A percentile compares a stretch with the other conserved stretches of the same genome.
Evolutionary conservation across 2,113 vertebrate genomes (phyloP).

Genomic region (Hystrix brachyura): DNA sequence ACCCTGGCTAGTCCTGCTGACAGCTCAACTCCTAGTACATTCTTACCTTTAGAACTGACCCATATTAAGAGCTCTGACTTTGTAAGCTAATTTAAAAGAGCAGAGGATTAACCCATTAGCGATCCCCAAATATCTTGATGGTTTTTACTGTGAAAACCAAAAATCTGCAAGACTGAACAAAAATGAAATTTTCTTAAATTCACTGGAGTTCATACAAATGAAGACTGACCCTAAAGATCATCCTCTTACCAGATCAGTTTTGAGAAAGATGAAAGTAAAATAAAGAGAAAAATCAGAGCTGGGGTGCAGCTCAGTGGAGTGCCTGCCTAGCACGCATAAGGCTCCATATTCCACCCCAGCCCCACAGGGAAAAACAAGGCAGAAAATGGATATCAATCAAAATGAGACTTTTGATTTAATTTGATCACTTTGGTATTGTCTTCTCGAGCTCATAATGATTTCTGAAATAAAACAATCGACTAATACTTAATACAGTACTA

Average conservation of each 20-base stretch:
- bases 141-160: slow-evolving; percentile 52
- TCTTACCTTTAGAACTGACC: slow-evolving; percentile 40
- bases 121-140: slow-evolving; percentile 37
- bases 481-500: slow-evolving; percentile 36
- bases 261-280: slow-evolving; percentile 44
- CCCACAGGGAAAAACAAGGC: not conserved
- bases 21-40: not conserved
- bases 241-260: slow-evolving; percentile 35
- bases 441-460: slow-evolving; percentile 37
- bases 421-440: slow-evolving; percentile 38
- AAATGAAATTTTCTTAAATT: slow-evolving; percentile 59
- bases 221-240: slow-evolving; percentile 10
- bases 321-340: not conserved
- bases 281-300: slow-evolving; percentile 36
- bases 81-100: slow-evolving; percentile 48
- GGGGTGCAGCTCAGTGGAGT: not conserved
- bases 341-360: not conserved
- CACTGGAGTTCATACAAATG: not conserved
- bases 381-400: not conserved
- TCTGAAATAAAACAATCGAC: slow-evolving; percentile 48
- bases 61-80: slow-evolving; percentile 25
- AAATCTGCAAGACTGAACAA: not conserved
- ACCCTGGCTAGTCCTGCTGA: slow-evolving; percentile 6
- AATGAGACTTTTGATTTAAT: slow-evolving; percentile 47
- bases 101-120: not conserved